Evolutionary conservation across 2,113 vertebrate species (phyloP).

Genomic region (Cheirogaleus medius): DNA sequence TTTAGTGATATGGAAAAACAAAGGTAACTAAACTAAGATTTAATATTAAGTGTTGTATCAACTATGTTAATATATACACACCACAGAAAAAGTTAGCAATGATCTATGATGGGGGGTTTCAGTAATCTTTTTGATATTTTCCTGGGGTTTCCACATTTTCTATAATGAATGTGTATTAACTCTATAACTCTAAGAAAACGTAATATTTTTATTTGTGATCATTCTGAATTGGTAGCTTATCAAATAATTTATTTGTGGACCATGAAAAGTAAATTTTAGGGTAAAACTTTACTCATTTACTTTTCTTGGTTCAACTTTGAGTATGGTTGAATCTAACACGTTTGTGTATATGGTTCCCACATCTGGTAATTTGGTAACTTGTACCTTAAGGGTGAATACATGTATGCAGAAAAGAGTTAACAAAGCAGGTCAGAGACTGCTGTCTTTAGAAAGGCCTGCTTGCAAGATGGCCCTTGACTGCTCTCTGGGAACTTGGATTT

Average conservation of each 20-base stretch:
- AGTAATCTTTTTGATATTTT: not conserved
- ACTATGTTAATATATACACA: not conserved
- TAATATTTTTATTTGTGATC: conserved; percentile 18
- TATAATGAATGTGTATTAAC: not conserved
- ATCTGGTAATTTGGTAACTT: not conserved
- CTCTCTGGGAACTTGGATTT: not conserved
- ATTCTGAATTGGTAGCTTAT: not conserved
- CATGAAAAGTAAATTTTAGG: not conserved
- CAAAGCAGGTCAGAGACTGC: not conserved
- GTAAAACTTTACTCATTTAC: not conserved
- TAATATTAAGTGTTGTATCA: not conserved
- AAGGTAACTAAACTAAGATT: not conserved
- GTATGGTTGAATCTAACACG: not conserved
- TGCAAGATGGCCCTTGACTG: not conserved
- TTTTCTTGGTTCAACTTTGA: conserved; percentile 30
- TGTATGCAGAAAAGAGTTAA: not conserved
- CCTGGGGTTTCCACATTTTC: not conserved
- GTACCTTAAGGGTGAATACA: not conserved
- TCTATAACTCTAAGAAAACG: not conserved
- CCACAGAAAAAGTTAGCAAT: not conserved
- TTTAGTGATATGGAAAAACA: not conserved
- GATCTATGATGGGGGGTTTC: not conserved
- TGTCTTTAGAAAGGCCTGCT: not conserved
- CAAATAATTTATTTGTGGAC: not conserved
- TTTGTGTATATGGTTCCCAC: not conserved